These are phyloP conservation scores for Sminthurides bifidus DNA, from an alignment of 1,140 invertebrate genomes.

Conservation along the genomic window DNA sequence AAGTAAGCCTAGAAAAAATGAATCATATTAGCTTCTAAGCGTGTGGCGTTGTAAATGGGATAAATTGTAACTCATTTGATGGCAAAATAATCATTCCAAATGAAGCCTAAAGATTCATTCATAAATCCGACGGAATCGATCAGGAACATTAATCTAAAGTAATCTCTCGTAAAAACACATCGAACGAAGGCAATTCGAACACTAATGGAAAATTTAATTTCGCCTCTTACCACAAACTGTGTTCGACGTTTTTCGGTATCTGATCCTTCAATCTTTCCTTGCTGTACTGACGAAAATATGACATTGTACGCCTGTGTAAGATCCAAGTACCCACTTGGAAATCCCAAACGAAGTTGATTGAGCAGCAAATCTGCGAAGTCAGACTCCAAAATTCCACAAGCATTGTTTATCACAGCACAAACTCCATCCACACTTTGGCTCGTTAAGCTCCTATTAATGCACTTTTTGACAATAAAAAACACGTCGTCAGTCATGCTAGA, in stretches of 20 bases:
- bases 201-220: too few species aligned
- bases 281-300: slow-evolving; percentile 65
- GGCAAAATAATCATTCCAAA: too few species aligned
- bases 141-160: too few species aligned
- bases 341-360: slow-evolving; percentile 59
- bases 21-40: too few species aligned
- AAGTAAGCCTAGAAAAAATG: slow-evolving; percentile 55
- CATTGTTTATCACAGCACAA: slow-evolving; percentile 94
- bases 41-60: too few species aligned
- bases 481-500: slow-evolving; percentile 95
- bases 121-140: too few species aligned
- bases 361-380: slow-evolving; percentile 68
- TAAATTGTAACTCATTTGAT: too few species aligned
- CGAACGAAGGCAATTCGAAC: too few species aligned
- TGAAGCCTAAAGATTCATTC: too few species aligned
- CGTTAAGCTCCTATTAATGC: slow-evolving; percentile 74
- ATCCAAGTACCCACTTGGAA: slow-evolving; percentile 73
- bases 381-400: slow-evolving; percentile 72
- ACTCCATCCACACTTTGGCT: slow-evolving; percentile 88
- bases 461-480: slow-evolving; percentile 95
- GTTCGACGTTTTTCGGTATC: slow-evolving; percentile 64
- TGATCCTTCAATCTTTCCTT: slow-evolving; percentile 63
- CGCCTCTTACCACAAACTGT: slow-evolving; percentile 59
- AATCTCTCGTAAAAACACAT: too few species aligned
- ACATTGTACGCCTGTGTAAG: slow-evolving; percentile 62